Conservation (phyloP, 2,113 vertebrate species). For the Nematolebias whitei region DNA sequence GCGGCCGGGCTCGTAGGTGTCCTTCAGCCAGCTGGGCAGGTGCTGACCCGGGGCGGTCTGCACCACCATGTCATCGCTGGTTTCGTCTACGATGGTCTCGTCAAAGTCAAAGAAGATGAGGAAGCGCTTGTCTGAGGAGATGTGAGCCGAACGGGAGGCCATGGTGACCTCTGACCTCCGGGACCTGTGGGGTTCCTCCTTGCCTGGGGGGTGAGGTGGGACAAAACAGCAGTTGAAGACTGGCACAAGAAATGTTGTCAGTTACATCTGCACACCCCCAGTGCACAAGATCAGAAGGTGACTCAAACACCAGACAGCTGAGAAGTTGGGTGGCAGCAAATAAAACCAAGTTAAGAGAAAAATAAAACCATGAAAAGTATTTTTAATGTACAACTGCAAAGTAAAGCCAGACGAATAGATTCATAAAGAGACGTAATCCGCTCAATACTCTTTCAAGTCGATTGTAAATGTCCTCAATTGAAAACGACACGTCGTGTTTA, state of each 20-base stretch:
- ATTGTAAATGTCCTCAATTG: no score
- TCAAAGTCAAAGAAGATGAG: slow-evolving; percentile 97
- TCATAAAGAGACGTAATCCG: no score
- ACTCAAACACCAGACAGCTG: not conserved
- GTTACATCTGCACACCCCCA: slow-evolving; percentile 35
- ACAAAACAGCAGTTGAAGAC: slow-evolving; percentile 82
- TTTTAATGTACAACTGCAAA: no score
- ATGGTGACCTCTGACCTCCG: slow-evolving; percentile 63
- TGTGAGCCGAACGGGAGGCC: no score
- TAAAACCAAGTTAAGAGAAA: not conserved
- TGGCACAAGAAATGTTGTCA: slow-evolving; percentile 39
- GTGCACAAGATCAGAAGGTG: slow-evolving; percentile 25
- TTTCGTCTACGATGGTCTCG: slow-evolving; percentile 94
- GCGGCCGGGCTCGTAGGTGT: slow-evolving; percentile 85
- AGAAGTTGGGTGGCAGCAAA: slow-evolving; percentile 1
- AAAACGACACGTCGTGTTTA: no score
- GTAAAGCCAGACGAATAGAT: no score
- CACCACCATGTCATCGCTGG: slow-evolving; percentile 90
- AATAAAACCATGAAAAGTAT: not conserved
- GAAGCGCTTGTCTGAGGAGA: slow-evolving; percentile 80
- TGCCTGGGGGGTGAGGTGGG: slow-evolving; percentile 79
- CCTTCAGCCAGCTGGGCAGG: slow-evolving; percentile 85
- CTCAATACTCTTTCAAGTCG: no score
- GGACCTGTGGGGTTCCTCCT: slow-evolving; percentile 45
- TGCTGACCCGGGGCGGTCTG: slow-evolving; percentile 84